Evolutionary conservation across 1,140 invertebrate genomes (phyloP).

Genomic region (Aphelinus atriplicis): DNA sequence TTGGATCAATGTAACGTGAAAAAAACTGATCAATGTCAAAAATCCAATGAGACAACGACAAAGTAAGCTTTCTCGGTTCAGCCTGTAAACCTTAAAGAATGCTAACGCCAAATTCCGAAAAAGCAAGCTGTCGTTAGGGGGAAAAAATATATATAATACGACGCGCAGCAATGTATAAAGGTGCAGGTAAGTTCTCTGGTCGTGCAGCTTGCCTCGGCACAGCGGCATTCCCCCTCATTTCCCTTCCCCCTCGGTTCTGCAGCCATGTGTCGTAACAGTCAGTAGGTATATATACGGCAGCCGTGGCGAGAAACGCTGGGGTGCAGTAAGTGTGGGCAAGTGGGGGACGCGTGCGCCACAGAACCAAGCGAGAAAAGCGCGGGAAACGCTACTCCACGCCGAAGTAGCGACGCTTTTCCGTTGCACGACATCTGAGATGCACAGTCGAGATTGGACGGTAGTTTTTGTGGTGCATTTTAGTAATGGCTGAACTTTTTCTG

Average conservation of each 20-base stretch:
- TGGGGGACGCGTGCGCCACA: too few species aligned
- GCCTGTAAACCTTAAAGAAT: too few species aligned
- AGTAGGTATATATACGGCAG: not conserved
- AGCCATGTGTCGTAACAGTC: slow-evolving; percentile 23
- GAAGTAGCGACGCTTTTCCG: not conserved
- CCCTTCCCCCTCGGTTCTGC: not conserved
- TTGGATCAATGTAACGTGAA: too few species aligned
- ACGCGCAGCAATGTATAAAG: not conserved
- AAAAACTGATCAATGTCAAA: too few species aligned
- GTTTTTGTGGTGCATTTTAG: too few species aligned
- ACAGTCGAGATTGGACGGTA: too few species aligned
- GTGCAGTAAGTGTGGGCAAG: not conserved
- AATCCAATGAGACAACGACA: too few species aligned
- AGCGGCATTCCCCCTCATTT: not conserved
- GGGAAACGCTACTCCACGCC: not conserved
- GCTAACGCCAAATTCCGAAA: not conserved
- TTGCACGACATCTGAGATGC: not conserved
- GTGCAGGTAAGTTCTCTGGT: not conserved
- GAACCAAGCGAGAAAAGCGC: slow-evolving; percentile 19
- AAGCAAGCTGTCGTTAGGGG: not conserved
- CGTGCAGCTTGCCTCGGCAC: not conserved
- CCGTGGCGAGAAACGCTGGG: not conserved
- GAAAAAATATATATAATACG: slow-evolving; percentile 1
- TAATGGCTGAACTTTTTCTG: too few species aligned
- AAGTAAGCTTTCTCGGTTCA: too few species aligned